phyloP scores from a whole-genome alignment of 1,140 invertebrate species.

The Calliphora vicina region DNA sequence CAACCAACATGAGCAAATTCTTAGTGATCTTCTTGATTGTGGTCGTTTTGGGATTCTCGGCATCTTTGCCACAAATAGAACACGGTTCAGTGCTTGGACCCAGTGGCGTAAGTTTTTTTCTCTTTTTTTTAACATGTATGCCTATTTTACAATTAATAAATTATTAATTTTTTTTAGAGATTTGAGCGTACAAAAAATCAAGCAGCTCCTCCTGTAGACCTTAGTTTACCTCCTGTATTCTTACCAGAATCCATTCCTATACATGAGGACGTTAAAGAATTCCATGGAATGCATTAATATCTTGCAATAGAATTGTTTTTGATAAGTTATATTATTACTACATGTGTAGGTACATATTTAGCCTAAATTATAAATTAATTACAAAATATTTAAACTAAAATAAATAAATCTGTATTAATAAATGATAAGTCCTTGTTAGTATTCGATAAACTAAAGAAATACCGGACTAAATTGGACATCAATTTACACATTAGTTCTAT shows the following conservation, averaged over 20 bases:
- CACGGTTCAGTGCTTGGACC: background rate
- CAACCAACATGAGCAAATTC: background rate
- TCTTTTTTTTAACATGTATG: background rate
- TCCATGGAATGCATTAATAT: background rate
- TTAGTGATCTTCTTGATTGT: background rate
- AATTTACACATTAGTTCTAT: too few relatives aligned
- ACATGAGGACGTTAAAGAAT: background rate
- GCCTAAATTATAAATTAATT: too few relatives aligned
- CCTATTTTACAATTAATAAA: background rate
- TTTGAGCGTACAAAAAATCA: background rate
- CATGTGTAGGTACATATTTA: too few relatives aligned
- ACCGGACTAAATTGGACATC: too few relatives aligned
- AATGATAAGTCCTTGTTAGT: too few relatives aligned
- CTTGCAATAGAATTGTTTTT: too few relatives aligned
- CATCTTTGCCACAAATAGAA: background rate
- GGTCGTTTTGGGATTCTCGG: background rate
- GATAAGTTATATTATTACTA: too few relatives aligned
- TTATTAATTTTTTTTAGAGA: background rate
- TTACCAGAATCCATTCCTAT: conserved; percentile 3
- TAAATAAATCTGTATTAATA: too few relatives aligned
- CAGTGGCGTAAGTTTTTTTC: background rate
- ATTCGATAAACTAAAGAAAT: too few relatives aligned
- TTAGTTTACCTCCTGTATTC: background rate
- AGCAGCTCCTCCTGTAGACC: background rate
- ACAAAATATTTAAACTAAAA: too few relatives aligned